Evolutionary conservation across 1,140 invertebrate species (phyloP).

Genomic region (Hylaeus volcanicus): DNA sequence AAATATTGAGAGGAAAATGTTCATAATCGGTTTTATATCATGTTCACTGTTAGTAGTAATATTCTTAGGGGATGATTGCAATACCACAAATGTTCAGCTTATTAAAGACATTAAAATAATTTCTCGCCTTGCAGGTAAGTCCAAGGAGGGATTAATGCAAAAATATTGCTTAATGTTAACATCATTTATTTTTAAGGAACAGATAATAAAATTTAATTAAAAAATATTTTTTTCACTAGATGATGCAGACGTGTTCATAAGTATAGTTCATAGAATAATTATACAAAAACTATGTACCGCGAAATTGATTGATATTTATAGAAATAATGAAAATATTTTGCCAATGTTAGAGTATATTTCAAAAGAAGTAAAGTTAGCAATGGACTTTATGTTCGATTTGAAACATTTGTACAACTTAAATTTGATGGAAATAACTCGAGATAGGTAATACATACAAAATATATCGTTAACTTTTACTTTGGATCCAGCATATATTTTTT

Average conservation of each 20-base stretch:
- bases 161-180: neutral
- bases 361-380: slow-evolving; percentile 62
- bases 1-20: slow-evolving; percentile 46
- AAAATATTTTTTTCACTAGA: slow-evolving; percentile 35
- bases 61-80: slow-evolving; percentile 30
- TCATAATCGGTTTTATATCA: slow-evolving; percentile 66
- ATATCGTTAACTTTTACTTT: neutral
- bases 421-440: slow-evolving; percentile 58
- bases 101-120: slow-evolving; percentile 63
- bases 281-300: slow-evolving; percentile 58
- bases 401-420: slow-evolving; percentile 56
- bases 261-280: slow-evolving; percentile 65
- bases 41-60: slow-evolving; percentile 64
- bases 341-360: slow-evolving; percentile 63
- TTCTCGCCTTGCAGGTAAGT: slow-evolving; percentile 64
- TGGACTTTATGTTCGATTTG: slow-evolving; percentile 71
- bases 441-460: slow-evolving; percentile 60
- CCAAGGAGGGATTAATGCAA: neutral
- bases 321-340: slow-evolving; percentile 59
- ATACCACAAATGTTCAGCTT: neutral
- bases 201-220: neutral
- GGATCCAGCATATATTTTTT: slow-evolving; percentile 10
- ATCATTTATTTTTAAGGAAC: slow-evolving; percentile 2
- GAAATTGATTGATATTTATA: slow-evolving; percentile 44
- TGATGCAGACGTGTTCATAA: slow-evolving; percentile 50